Evolutionary conservation across 2,888 invertebrate species (phyloP).

Genomic region (Ochlodes sylvanus): DNA sequence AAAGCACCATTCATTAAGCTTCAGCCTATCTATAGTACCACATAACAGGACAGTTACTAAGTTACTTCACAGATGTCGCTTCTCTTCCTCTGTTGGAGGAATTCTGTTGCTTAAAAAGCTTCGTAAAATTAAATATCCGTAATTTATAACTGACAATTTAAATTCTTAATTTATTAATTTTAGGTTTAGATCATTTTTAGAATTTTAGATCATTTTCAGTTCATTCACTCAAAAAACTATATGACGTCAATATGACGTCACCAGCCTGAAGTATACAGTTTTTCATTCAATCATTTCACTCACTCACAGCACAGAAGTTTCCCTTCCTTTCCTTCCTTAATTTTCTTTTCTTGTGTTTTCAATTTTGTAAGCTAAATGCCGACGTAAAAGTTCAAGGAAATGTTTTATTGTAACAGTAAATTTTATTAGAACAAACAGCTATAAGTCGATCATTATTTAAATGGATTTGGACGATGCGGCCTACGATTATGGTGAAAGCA

Average conservation of each 20-base stretch:
- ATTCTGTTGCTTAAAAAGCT: too few species aligned
- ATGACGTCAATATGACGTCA: conserved; percentile 6
- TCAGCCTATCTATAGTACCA: too few species aligned
- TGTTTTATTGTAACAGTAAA: conserved; percentile 12
- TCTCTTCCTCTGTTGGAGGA: too few species aligned
- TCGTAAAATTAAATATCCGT: too few species aligned
- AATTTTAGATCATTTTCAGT: not conserved
- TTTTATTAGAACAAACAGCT: conserved; percentile 11
- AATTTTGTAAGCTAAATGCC: conserved; percentile 38
- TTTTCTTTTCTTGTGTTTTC: conserved; percentile 45
- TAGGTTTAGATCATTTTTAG: too few species aligned
- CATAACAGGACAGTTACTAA: conserved; percentile 3
- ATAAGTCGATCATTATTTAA: conserved; percentile 29
- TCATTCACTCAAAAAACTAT: not conserved
- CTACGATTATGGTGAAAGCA: conserved; percentile 65
- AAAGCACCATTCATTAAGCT: not conserved
- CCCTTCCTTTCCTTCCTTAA: conserved; percentile 15
- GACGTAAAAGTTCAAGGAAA: conserved; percentile 17
- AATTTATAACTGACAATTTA: too few species aligned
- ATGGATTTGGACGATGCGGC: conserved; percentile 47
- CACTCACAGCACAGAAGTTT: conserved; percentile 30
- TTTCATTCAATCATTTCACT: conserved; percentile 38
- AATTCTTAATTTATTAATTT: too few species aligned
- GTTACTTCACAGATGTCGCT: conserved; percentile 15
- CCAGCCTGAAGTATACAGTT: not conserved